Evolutionary conservation across 2,888 invertebrate genomes (phyloP).

Genomic region (Tachystola acroxantha): DNA sequence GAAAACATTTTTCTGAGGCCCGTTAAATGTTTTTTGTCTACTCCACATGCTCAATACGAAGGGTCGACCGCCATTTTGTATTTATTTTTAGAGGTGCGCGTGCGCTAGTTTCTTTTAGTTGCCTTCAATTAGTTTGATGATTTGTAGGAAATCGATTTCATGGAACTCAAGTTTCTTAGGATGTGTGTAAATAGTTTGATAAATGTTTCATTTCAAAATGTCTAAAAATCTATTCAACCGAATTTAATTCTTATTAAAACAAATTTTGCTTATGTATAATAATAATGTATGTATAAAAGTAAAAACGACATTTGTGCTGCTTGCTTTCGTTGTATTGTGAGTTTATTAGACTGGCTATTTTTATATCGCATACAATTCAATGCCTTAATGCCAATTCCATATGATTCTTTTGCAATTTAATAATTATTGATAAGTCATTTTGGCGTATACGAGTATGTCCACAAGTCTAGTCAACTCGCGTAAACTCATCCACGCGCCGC

Average conservation of each 20-base stretch:
- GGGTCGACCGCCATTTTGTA: constrained; percentile 47
- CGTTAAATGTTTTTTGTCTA: constrained; percentile 39
- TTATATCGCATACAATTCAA: too few relatives aligned
- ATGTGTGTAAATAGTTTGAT: not conserved
- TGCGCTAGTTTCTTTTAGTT: constrained; percentile 42
- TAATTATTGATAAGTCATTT: too few relatives aligned
- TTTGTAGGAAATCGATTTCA: constrained; percentile 56
- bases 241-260: not conserved
- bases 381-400: not conserved
- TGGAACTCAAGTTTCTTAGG: constrained; percentile 23
- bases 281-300: not conserved
- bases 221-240: too few relatives aligned
- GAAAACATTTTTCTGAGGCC: too few relatives aligned
- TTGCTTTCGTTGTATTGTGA: too few relatives aligned
- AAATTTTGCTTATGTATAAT: not conserved
- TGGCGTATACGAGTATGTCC: constrained; percentile 7
- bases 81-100: constrained; percentile 55
- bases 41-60: constrained; percentile 31
- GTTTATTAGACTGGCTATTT: too few relatives aligned
- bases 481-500: constrained; percentile 19
- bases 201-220: too few relatives aligned
- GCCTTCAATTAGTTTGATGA: constrained; percentile 70
- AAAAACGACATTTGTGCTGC: too few relatives aligned
- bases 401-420: not conserved
- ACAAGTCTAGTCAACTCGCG: constrained; percentile 5